Base-by-base conservation (phyloP, 2,888 invertebrate genomes). In the Ormyrus thymus region DNA sequence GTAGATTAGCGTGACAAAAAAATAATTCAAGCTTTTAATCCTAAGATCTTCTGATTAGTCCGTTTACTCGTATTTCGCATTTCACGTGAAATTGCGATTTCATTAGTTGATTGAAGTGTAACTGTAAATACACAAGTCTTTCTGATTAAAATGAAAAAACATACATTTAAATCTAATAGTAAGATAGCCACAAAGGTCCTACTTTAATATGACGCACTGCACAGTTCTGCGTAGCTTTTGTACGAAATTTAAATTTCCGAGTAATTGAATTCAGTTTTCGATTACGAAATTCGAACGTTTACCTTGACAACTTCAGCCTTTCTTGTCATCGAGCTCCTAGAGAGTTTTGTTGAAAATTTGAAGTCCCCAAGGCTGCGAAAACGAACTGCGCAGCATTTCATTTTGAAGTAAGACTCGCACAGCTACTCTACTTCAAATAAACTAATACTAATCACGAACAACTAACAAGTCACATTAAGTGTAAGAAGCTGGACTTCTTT, bases 401-500 rank as follows among this genome's bases (percentile, higher is more conserved):
- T 29, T 29, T 29, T 29, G 29, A 29, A 29, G 29, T 29, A 29
- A 29, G 29, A 29, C 29, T 29, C 29, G 29, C 29, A 29, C 29
- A 29, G 29, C 29, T 29, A 3, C 1, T 3, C 9, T 62, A 61
- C 13, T 72, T 43, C 11, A 43, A 53, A 61, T 51, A 4, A 58
- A 10, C 46, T 53, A 13, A 62, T 62, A 29, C 50, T 64, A 50
- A 59, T 65, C 15, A 53, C 48, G 7, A 71, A 45, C 15, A 56
- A 53, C 48, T 7, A 65, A 45, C 15, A 56, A 55, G 6, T 55
- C 55, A 15, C 48, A 72, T 55, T 58, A 72, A 51, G 10, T 10
- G 68, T 75, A 69, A 77, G 48, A 74, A 81, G 64, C 79, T 69
- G 64, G 79, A 66, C 76, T 62, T 72, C 77, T 64, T 71, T 29